Evolutionary conservation across 2,113 vertebrate species (phyloP).

Genomic region (Campylomormyrus tamandua): DNA sequence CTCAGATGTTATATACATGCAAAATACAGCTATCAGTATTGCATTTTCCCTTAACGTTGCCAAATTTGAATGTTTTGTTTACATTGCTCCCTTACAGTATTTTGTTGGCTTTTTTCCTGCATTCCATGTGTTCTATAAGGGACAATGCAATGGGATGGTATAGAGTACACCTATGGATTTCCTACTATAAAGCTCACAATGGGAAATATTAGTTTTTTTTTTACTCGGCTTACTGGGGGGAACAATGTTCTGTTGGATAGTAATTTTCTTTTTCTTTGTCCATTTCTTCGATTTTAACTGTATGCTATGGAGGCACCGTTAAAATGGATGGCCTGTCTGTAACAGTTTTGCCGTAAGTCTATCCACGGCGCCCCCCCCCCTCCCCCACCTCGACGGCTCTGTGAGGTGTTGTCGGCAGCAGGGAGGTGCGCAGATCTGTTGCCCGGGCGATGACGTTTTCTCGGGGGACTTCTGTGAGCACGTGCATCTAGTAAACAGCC

Average conservation of each 20-base stretch:
- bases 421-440: background rate
- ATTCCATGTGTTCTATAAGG: constrained; percentile 46
- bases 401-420: background rate
- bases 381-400: background rate
- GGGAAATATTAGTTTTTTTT: background rate
- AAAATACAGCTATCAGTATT: constrained; percentile 60
- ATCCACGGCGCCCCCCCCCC: background rate
- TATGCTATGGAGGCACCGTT: constrained; percentile 18
- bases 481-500: constrained; percentile 1
- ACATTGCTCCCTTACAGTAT: constrained; percentile 26
- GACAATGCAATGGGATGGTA: constrained; percentile 17
- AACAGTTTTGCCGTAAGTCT: background rate
- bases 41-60: constrained; percentile 56
- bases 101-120: constrained; percentile 38
- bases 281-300: constrained; percentile 30
- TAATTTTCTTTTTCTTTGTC: constrained; percentile 21
- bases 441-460: background rate
- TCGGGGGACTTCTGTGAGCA: background rate
- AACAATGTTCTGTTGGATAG: background rate
- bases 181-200: background rate
- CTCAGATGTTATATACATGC: constrained; percentile 39
- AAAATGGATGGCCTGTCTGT: background rate
- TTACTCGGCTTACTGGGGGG: background rate
- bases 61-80: constrained; percentile 53
- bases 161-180: background rate